Base-by-base conservation (phyloP, 1,140 invertebrate genomes). In the Cyphomyrmex costatus region DNA sequence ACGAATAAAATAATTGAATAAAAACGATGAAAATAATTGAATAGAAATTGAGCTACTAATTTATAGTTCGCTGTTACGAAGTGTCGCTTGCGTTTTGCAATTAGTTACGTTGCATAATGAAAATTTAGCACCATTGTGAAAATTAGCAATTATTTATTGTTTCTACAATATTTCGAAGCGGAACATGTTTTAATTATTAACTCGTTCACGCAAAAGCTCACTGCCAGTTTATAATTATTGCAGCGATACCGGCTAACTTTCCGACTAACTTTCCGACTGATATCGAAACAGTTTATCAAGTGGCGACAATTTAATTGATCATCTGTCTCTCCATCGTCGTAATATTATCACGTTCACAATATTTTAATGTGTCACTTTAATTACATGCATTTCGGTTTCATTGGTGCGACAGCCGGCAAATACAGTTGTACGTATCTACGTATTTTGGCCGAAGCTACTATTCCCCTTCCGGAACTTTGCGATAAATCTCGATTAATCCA, bases 401-500 rank as follows among this genome's bases (percentile, higher is more conserved):
- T 33, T n/a, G 60, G 16, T n/a, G 24, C 27, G n/a, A 21, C n/a
- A 42, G 27, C 33, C 66, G 36, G 33, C 24, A 14, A 73, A 58
- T n/a, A n/a, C 63, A 19, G 12, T 36, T 49, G 24, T 49, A 60
- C 27, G 12, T 42, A 21, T 53, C 60, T 30, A 24, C 3, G n/a
- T 70, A n/a, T 27, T 58, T 78, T 14, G 71, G 10, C 24, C 10
- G 14, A 7, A 14, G 42, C 33, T 21, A 14, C 6, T 3, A 68
- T 66, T 68, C n/a, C 30, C 33, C 63, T 85, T 63, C 27, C 53
- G 36, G 53, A 61, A 73, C n/a, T 70, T 42, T 10, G 63, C 27
- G 27, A 78, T 80, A 85, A 79, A 85, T 80, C 63, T 85, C 42
- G 61, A 78, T 68, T 85, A 86, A 86, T 86, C 77, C 65, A 82